These are phyloP conservation scores for Speoplatyrhinus poulsoni DNA, from an alignment of 2,113 vertebrate species.

Conservation along the genomic window DNA sequence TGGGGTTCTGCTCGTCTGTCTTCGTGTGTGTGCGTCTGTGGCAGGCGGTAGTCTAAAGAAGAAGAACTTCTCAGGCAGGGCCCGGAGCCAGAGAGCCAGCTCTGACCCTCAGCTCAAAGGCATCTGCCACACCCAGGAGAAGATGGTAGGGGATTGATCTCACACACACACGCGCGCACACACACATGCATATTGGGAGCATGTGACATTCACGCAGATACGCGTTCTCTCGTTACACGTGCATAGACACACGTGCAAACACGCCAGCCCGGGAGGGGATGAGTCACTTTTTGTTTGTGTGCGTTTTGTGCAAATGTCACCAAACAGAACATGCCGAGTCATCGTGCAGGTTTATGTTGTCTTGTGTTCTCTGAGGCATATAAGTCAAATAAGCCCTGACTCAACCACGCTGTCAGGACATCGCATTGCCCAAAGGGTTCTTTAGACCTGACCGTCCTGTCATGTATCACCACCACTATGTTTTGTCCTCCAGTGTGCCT, in stretches of 20 bases:
- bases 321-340: slow-evolving; percentile 11
- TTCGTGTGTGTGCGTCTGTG: slow-evolving; percentile 10
- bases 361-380: slow-evolving; percentile 3
- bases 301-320: slow-evolving; percentile 45
- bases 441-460: neutral
- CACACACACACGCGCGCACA: neutral
- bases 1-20: slow-evolving; percentile 6
- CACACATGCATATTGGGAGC: too few species aligned
- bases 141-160: slow-evolving; percentile 51
- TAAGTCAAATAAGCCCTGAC: slow-evolving; percentile 24
- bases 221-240: neutral
- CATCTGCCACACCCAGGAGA: slow-evolving; percentile 61
- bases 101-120: slow-evolving; percentile 79
- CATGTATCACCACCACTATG: too few species aligned
- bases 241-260: slow-evolving; percentile 22
- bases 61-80: slow-evolving; percentile 69
- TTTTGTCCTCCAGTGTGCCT: neutral
- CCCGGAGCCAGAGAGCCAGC: slow-evolving; percentile 72
- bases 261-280: neutral
- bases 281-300: neutral
- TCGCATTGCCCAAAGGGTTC: neutral
- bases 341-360: slow-evolving; percentile 32
- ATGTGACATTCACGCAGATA: neutral
- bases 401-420: neutral
- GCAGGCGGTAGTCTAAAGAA: slow-evolving; percentile 81